Evolutionary conservation across 2,888 invertebrate genomes (phyloP), one percentile per base, ranked within the genome.

Genomic region (Idaea straminata): DNA sequence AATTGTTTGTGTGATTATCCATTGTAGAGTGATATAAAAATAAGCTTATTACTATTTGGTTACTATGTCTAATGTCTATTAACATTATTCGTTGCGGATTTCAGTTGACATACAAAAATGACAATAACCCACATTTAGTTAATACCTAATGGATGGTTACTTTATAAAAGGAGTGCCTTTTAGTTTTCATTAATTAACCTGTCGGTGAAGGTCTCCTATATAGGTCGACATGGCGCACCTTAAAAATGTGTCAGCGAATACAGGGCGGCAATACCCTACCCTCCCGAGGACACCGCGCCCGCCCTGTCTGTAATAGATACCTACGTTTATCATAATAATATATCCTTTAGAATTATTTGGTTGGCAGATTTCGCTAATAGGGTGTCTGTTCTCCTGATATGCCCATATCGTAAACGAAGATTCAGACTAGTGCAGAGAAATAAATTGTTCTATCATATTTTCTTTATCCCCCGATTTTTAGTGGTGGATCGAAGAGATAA

Each of bases 201-300:
- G 47, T 47, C 47, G 47, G 47, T 47, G 47, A 47, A 47, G 47
- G 47, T 47, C 47, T 47, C 47, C 47, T 47, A 34, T 34, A 34
- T 59, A 59, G 59, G 59, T 59, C 59, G 59, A 47, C 47, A 47
- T 47, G 47, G 25, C 59, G 59, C 59, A 34, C 59, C 59, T 34
- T 16, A 47, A 59, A 59, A 59, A 59, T 34, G 59, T 59, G 59
- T 59, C 59, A 59, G 59, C 34, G 34, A 59, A 59, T 34, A 59
- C 59, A 59, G 59, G 59, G 59, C 34, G 59, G 59, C 16, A 34
- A 36, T 47, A 47, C 5, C 47, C 47, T 47, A 47, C 47, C 47
- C 47, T 47, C 47, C 7, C 47, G 47, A 47, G 47, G 47, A 47
- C 47, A 7, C 10, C 47, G 47, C 47, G 13, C 47, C 47, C 47